These are phyloP conservation scores for Noctua comes DNA, from an alignment of 2,888 invertebrate species.

Conservation along the genomic window DNA sequence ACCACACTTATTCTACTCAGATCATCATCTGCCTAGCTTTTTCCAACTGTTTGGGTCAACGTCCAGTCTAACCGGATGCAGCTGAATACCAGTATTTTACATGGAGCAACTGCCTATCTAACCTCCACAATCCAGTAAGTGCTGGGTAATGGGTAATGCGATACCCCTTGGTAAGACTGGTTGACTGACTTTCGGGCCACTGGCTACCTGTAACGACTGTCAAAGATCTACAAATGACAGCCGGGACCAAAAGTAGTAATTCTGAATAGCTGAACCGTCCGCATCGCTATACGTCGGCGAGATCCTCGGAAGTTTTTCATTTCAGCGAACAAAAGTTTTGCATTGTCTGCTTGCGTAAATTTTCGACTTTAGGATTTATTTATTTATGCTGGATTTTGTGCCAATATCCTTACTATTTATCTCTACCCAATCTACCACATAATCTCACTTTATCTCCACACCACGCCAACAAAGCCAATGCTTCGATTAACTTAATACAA, in stretches of 20 bases:
- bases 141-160: no score
- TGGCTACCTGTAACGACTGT: no score
- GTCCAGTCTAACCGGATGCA: not conserved
- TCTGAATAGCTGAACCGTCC: not conserved
- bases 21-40: no score
- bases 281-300: not conserved
- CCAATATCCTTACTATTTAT: not conserved
- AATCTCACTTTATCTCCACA: not conserved
- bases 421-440: not conserved
- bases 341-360: not conserved
- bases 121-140: no score
- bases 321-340: not conserved
- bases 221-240: not conserved
- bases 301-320: not conserved
- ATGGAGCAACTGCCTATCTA: no score
- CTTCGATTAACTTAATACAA: constrained; percentile 42
- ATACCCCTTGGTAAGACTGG: no score
- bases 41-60: no score
- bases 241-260: not conserved
- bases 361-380: not conserved
- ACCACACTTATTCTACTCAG: no score
- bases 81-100: not conserved
- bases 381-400: not conserved
- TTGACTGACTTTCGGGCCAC: no score
- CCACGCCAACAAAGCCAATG: not conserved